Base-by-base conservation (phyloP, 2,888 invertebrate species). In the Linnaemya vulpina region DNA sequence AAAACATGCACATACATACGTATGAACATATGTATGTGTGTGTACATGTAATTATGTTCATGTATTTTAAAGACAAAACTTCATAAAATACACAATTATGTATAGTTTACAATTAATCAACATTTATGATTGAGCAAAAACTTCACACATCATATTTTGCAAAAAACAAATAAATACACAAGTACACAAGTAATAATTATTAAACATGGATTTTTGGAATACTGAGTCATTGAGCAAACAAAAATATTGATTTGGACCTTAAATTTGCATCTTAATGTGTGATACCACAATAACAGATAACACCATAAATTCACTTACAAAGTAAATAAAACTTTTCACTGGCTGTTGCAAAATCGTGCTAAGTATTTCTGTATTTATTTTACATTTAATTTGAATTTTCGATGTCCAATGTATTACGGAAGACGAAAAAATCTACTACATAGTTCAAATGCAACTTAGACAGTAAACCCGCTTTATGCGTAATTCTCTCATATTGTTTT, bases 341-440 rank as follows among this genome's bases (percentile, higher is more conserved):
- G 75, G 35, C 55, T 70, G 22, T 70, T 75, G 53, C 40, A 49
- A 51, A 46, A 58, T 58, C 15, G 49, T 67, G 30, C 62, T n/a
- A n/a, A n/a, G n/a, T n/a, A 43, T 62, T 62, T 25, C 25, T 13
- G 15, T 75, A 46, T 65, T 46, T 71, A 15, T 38, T 76, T 83
- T 58, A 70, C n/a, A 35, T 71, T 83, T 22, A 70, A 70, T 75
- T 75, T 67, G 60, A 70, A 70, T 51, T 71, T 55, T 55, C 2
- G 40, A 20, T 70, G 51, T 79, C 46, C 78, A 25, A 49, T 79
- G 35, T 17, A 20, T 25, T 20, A 15, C 30, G 60, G 35, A 25
- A 49, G 15, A 8, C 49, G 43, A 70, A 49, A 74, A 49, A 58
- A 30, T 8, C 35, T 67, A 43, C 62, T 60, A 43, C 4, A 22